phyloP scores from a whole-genome alignment of 2,113 vertebrate species.

The Erinaceus europaeus region DNA sequence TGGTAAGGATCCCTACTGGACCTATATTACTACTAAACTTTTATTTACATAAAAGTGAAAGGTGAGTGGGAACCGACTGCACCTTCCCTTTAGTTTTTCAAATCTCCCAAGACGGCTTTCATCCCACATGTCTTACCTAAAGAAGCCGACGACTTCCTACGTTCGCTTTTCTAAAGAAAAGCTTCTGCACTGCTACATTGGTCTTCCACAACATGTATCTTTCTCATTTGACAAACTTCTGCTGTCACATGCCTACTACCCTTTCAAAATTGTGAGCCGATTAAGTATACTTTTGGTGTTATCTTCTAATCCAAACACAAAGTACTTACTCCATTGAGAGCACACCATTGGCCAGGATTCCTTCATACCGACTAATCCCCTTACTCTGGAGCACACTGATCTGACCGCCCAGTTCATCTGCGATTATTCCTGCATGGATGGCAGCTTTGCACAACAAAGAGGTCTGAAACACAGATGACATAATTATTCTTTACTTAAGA shows the following conservation, averaged over 20 bases:
- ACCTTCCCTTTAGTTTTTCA: too few relatives aligned
- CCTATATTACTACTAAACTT: background rate
- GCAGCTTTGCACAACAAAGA: conserved; percentile 91
- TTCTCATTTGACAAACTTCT: background rate
- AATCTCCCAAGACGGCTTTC: too few relatives aligned
- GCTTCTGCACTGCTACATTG: background rate
- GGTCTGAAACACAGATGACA: conserved; percentile 83
- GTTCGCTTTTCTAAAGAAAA: background rate
- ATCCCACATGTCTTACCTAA: too few relatives aligned
- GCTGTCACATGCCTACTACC: background rate
- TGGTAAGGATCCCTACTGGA: background rate
- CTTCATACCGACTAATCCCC: conserved; percentile 85
- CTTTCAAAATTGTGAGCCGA: background rate
- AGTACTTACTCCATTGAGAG: conserved; percentile 86
- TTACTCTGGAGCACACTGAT: conserved; percentile 84
- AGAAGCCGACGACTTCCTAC: background rate
- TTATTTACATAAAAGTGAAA: background rate
- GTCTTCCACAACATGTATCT: background rate
- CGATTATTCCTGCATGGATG: conserved; percentile 87
- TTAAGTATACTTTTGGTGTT: accelerated
- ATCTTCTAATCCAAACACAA: background rate
- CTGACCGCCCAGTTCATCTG: conserved; percentile 87
- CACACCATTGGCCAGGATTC: conserved; percentile 85
- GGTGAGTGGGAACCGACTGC: too few relatives aligned
- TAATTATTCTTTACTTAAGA: background rate